A percentile compares a stretch with the other conserved stretches of the same genome.
Conservation (phyloP, 2,888 invertebrate species). For the Blastobasis lacticolella region DNA sequence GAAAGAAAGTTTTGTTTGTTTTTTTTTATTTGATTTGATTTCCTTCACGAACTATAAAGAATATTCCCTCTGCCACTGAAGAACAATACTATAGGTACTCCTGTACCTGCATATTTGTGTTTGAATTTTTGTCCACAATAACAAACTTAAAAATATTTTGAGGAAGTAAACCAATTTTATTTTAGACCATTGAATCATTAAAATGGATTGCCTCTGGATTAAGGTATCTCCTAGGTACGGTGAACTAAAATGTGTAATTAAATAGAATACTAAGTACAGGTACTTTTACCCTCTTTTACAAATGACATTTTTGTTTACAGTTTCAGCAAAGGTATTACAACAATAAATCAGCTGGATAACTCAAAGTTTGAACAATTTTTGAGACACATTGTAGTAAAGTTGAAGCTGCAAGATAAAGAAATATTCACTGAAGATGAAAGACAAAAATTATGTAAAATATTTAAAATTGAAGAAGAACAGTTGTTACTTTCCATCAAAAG, state of each 20-base stretch:
- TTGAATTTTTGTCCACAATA: slow-evolving; percentile 2
- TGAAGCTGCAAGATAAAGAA: slow-evolving; percentile 44
- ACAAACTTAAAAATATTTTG: slow-evolving; percentile 2
- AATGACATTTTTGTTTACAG: slow-evolving; percentile 26
- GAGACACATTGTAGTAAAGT: slow-evolving; percentile 46
- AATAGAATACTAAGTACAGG: neutral
- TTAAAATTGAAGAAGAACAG: slow-evolving; percentile 42
- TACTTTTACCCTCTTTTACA: neutral
- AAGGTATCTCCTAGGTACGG: slow-evolving; percentile 43
- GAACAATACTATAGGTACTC: neutral
- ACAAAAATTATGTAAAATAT: slow-evolving; percentile 51
- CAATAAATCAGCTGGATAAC: slow-evolving; percentile 49
- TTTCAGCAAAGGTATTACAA: slow-evolving; percentile 42
- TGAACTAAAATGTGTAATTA: neutral
- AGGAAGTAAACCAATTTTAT: too few relatives aligned
- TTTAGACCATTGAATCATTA: neutral
- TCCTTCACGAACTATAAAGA: too few relatives aligned
- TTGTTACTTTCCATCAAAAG: slow-evolving; percentile 49
- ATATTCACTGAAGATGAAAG: slow-evolving; percentile 56
- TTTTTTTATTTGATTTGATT: too few relatives aligned
- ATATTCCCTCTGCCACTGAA: neutral
- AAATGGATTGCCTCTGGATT: slow-evolving; percentile 45
- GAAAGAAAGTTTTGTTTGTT: too few relatives aligned
- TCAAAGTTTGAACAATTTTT: slow-evolving; percentile 58
- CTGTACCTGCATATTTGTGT: neutral